Conservation (phyloP, 2,797 vertebrate species). For the Acrocephalus scirpaceus region DNA sequence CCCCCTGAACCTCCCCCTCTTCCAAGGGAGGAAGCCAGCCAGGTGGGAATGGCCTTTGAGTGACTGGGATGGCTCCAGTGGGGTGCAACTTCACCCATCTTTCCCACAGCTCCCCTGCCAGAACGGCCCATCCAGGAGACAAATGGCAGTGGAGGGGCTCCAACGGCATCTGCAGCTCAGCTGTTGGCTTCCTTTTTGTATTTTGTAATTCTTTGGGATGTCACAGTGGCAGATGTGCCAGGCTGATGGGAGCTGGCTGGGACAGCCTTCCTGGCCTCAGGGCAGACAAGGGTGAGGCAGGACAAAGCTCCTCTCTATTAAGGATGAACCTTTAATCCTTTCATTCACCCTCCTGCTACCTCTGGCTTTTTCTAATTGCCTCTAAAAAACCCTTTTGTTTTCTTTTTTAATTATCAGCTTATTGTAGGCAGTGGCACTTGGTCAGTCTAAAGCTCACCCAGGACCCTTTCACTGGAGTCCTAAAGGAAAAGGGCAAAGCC, state of each 20-base stretch:
- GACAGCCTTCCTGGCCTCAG: background rate
- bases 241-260: background rate
- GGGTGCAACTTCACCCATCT: rapidly evolving
- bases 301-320: background rate
- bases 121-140: background rate
- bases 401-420: background rate
- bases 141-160: background rate
- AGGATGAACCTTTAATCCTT: background rate
- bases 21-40: background rate
- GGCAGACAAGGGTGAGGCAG: background rate
- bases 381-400: background rate
- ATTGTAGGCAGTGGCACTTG: background rate
- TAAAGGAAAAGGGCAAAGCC: background rate
- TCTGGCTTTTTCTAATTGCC: background rate
- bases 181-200: background rate
- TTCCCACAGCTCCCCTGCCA: background rate
- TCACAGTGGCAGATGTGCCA: background rate
- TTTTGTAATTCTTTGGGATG: background rate
- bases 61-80: rapidly evolving
- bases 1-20: background rate
- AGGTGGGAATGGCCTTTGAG: rapidly evolving
- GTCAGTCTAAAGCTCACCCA: background rate
- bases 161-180: constrained; percentile 7
- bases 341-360: background rate
- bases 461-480: background rate